Evolutionary conservation across 2,888 invertebrate species (phyloP), one percentile per base, ranked within the genome.

Genomic region (Pachycephus smyrnensis): DNA sequence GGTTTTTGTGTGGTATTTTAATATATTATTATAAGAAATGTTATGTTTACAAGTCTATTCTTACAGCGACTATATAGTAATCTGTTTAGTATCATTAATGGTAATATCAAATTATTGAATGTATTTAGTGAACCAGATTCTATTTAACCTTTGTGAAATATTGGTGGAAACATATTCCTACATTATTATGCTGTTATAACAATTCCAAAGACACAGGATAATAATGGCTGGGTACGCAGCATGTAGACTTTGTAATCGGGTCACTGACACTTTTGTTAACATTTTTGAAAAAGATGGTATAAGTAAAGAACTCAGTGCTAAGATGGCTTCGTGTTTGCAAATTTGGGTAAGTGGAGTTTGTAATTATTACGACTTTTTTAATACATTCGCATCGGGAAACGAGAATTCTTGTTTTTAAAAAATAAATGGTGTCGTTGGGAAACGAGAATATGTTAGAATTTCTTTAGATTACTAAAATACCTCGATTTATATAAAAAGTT

Each of bases 321-420:
- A 87, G 81, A 88, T 88, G 12, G 83, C 83, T 69, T 87, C 88
- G 68, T 89, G 89, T 81, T 82, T 89, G 79, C 88, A 89, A 82
- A 88, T 89, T 76, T 84, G 83, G 84, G 88, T 89, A 81, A 84
- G 85, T 37, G 3, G 1, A 55, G 55, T 55, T 55, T 55, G 55
- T 55, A 55, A 68, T 35, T 75, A 32, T 69, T 12, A 77, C 82
- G 69, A 37, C 55, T 69, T 78, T 77, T 75, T n/a, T n/a, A n/a
- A n/a, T n/a, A n/a, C n/a, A n/a, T n/a, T n/a, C n/a, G n/a, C n/a
- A n/a, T n/a, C n/a, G n/a, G n/a, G n/a, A n/a, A n/a, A n/a, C n/a
- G n/a, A n/a, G n/a, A n/a, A n/a, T n/a, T n/a, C n/a, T n/a, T 37
- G 33, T 31, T 36, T 75, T 75, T 73, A 69, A 32, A 11, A 37